Percentiles rank a stretch among this genome's conserved stretches.
phyloP scores from a whole-genome alignment of 2,113 vertebrate genomes.

The Laterallus jamaicensis region DNA sequence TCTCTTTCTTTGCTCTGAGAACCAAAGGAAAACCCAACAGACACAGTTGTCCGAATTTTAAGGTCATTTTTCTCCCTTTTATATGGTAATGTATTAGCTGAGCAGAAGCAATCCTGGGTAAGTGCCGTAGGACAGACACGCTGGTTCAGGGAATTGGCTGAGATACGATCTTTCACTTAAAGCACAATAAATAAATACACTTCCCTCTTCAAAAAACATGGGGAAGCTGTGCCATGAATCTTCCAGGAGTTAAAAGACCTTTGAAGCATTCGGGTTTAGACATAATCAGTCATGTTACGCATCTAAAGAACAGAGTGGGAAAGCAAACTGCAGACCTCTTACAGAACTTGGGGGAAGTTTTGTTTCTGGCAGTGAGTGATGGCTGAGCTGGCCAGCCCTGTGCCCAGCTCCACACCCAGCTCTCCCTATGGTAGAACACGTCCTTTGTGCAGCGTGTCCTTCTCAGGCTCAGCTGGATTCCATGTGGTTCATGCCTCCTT shows the following conservation, averaged over 20 bases:
- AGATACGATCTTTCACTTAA: background rate
- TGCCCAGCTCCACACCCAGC: background rate
- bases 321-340: background rate
- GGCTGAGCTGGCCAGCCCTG: background rate
- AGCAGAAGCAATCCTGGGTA: background rate
- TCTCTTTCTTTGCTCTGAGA: background rate
- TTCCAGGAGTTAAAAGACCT: conserved; percentile 11
- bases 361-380: conserved; percentile 3
- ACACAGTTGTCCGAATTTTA: conserved; percentile 38
- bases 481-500: background rate
- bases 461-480: background rate
- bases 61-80: conserved; percentile 41
- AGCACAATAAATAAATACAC: conserved; percentile 43
- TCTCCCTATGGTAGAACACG: background rate
- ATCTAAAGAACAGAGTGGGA: background rate
- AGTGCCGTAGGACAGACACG: conserved; percentile 45
- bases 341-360: background rate
- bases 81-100: background rate
- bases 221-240: conserved; percentile 5
- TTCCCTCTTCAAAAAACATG: conserved; percentile 1
- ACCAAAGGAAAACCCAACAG: background rate
- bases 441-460: background rate
- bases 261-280: background rate
- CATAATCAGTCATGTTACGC: background rate
- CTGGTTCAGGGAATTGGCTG: conserved; percentile 25